Evolutionary conservation across 2,113 vertebrate genomes (phyloP), one percentile per base, ranked within the genome.

Genomic region (Oenanthe oenanthe): DNA sequence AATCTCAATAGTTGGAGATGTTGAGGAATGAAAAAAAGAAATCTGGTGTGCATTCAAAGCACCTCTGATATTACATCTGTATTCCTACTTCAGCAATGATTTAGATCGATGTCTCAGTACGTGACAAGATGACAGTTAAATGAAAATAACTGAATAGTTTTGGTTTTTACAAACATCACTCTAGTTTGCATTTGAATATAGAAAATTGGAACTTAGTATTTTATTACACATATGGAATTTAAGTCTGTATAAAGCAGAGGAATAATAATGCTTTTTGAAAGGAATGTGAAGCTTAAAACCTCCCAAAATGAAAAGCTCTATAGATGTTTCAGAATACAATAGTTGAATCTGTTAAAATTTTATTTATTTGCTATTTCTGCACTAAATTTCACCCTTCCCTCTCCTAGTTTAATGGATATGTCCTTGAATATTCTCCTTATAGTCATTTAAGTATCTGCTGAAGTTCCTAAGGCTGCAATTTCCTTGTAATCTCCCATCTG

Each of bases 351-450:
- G 32, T 40, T 78, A 70, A 7, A 51, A n/a, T 53, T 94, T 83
- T 32, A 47, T 63, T 74, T 89, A 62, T 75, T 82, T 82, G 8
- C 21, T 56, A 3, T 92, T 85, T 92, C 26, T 78, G 73, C 24
- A 43, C 29, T 62, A 50, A 79, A 42, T 6, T 34, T 47, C 25
- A 34, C 25, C 25, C 26, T 18, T 21, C 12, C 25, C 24, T 50
- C 14, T 42, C 14, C 9, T 6, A 17, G 15, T n/a, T 40, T 62
- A 71, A 86, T 89, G 50, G 25, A 32, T 61, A 72, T 34, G 65
- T 71, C 73, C 63, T 91, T 88, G 78, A 72, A 65, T 96, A 85
- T 68, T 95, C 32, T 89, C 40, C 48, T 75, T 56, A 48, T 36
- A 68, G 62, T 29, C 31, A 60, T 91, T 71, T 78, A 85, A 65